These are phyloP conservation scores for Pomatostomus ruficeps DNA, from an alignment of 2,113 vertebrate genomes.

Conservation along the genomic window DNA sequence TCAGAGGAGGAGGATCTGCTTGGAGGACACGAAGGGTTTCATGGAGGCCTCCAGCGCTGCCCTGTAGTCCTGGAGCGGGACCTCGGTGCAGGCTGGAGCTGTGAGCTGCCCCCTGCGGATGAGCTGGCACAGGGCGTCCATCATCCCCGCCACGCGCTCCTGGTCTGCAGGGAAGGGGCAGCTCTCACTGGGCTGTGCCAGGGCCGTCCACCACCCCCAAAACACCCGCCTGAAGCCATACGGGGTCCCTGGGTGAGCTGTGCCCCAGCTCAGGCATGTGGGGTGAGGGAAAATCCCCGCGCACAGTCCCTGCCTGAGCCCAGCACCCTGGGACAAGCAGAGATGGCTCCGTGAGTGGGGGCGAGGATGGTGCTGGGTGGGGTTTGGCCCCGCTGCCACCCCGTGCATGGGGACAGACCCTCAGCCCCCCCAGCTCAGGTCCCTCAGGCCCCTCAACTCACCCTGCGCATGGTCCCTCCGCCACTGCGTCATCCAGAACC, in stretches of 20 bases:
- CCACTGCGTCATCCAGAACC: slow-evolving; percentile 97
- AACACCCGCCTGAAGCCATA: fast-evolving
- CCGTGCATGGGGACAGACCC: not conserved
- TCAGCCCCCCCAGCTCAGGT: not conserved
- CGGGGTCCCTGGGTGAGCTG: fast-evolving
- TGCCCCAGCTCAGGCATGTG: fast-evolving
- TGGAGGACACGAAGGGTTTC: slow-evolving; percentile 83
- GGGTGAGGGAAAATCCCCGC: fast-evolving
- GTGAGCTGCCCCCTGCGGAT: slow-evolving; percentile 78
- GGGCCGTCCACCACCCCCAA: fast-evolving
- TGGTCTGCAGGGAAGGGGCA: slow-evolving; percentile 47
- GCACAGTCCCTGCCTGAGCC: fast-evolving
- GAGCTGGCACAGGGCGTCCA: slow-evolving; percentile 80
- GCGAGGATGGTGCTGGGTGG: fast-evolving
- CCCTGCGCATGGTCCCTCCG: slow-evolving; percentile 77
- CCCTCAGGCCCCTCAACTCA: slow-evolving; percentile 48
- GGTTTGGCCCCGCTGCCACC: fast-evolving
- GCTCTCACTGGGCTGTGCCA: not conserved
- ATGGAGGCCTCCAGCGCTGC: slow-evolving; percentile 76
- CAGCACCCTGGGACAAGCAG: not conserved
- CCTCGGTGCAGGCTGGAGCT: slow-evolving; percentile 74
- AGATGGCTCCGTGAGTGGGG: not conserved
- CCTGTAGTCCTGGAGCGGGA: slow-evolving; percentile 77
- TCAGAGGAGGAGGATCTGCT: slow-evolving; percentile 90
- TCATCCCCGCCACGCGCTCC: slow-evolving; percentile 68